These are phyloP conservation scores for Ceratitis capitata DNA, from an alignment of 1,140 invertebrate genomes.

Conservation along the genomic window DNA sequence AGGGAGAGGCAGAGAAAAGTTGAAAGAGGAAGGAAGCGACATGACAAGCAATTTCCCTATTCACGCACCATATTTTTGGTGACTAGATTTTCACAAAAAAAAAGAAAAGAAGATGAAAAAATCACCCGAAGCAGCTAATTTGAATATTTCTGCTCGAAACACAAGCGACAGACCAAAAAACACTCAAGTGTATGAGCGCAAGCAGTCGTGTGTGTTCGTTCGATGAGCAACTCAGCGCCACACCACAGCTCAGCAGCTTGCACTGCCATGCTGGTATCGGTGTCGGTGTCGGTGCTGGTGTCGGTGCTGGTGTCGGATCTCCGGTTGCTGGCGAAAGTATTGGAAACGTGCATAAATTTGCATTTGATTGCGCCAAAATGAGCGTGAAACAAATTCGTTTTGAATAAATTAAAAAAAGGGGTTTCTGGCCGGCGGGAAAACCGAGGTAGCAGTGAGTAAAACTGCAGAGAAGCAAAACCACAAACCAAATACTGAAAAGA, in stretches of 20 bases:
- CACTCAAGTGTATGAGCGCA: neutral
- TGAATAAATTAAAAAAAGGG: conserved; percentile 30
- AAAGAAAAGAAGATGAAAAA: too few species aligned
- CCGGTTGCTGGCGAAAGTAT: neutral
- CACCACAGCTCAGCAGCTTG: neutral
- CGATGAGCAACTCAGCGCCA: neutral
- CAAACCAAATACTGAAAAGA: too few species aligned
- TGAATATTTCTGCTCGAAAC: neutral
- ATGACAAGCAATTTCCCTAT: neutral
- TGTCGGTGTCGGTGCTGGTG: neutral
- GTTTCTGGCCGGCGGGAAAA: neutral
- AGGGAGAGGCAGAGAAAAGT: neutral
- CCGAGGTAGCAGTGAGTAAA: too few species aligned
- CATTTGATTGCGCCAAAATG: conserved; percentile 36
- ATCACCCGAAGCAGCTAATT: conserved; percentile 17
- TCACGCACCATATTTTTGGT: conserved; percentile 2
- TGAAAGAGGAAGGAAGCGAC: neutral
- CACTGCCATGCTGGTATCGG: neutral
- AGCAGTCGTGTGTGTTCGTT: neutral
- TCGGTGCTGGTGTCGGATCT: neutral
- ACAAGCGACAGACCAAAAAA: neutral
- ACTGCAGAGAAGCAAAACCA: neutral
- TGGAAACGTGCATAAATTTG: conserved; percentile 38
- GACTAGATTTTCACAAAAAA: neutral
- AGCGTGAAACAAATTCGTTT: conserved; percentile 39